Base-by-base conservation (phyloP, 2,113 vertebrate species). In the Danionella cerebrum region DNA sequence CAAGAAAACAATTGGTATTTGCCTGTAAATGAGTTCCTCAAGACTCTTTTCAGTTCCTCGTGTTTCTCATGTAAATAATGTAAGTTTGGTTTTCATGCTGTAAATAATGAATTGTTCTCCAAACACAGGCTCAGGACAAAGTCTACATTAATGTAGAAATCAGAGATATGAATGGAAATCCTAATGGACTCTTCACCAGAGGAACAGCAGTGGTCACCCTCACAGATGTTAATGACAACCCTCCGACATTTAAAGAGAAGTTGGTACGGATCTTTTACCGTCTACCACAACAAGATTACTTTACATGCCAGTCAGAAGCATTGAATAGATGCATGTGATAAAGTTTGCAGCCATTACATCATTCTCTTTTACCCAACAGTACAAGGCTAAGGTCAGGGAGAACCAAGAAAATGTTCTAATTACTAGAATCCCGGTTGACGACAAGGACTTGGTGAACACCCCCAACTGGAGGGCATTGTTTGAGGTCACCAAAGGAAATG, bases 191-290 rank as follows among this genome's bases (percentile, higher is more conserved):
- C 57, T 90, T 81, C 36, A 87, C 14, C 5, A 91, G 80, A 2
- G 89, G 82, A 66, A 88, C 79, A 18, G 83, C 64, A 41, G 70
- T 84, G 1, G 24, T 94, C 70, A 65, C 8, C 0, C 70, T 94
- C 0, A 60, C 68, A 14, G 93, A 94, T 65, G 73, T 84, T n/a
- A 94, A 94, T 73, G 91, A 94, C 70, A 89, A 91, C 29, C 65
- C 88, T 47, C 92, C 88, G 3, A 78, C 31, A 44, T 93, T 90
- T 74, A 84, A 27, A 51, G 41, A 85, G 44, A 44, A n/a, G 12
- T 71, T 77, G 25, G 92, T 94, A 88, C 3, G 72, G 18, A 9
- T 6, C 21, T 5, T 42, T 38, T 31, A 51, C 41, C 45, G 18
- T 3, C 11, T 29, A 33, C 29, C 27, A 53, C 29, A 33, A 53